Evolutionary conservation across 2,888 invertebrate species (phyloP).

Genomic region (Diachrysia chrysitis): DNA sequence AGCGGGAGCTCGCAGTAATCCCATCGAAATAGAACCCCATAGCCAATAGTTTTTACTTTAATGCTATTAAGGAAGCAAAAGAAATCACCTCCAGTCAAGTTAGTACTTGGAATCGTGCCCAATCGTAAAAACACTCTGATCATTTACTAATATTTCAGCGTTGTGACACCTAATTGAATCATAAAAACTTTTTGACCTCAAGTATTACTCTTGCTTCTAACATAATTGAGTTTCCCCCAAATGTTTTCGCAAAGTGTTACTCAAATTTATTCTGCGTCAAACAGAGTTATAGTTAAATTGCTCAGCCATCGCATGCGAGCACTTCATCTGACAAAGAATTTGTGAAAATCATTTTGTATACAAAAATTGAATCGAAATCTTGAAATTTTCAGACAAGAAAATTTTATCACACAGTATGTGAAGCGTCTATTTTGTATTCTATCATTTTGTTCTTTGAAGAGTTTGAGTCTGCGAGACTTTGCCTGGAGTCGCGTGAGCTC

Average conservation of each 20-base stretch:
- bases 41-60: conserved; percentile 48
- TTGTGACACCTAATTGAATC: conserved; percentile 39
- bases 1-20: conserved; percentile 49
- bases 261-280: conserved; percentile 54
- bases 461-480: conserved; percentile 35
- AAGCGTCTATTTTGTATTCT: conserved; percentile 45
- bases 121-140: conserved; percentile 11
- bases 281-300: conserved; percentile 38
- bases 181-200: conserved; percentile 53
- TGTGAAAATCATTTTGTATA: conserved; percentile 41
- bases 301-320: conserved; percentile 30
- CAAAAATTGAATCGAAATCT: conserved; percentile 50
- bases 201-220: neutral
- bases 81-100: conserved; percentile 17
- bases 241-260: conserved; percentile 42
- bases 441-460: conserved; percentile 48
- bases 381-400: conserved; percentile 41
- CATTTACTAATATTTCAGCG: conserved; percentile 2
- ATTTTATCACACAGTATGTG: conserved; percentile 45
- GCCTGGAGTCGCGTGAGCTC: conserved; percentile 28
- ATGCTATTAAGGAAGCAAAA: conserved; percentile 39
- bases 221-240: conserved; percentile 45
- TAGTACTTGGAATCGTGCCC: conserved; percentile 38
- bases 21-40: conserved; percentile 42
- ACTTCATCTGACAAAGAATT: conserved; percentile 43